Conservation (phyloP, 2,888 invertebrate species). For the Watsonalla cultraria region DNA sequence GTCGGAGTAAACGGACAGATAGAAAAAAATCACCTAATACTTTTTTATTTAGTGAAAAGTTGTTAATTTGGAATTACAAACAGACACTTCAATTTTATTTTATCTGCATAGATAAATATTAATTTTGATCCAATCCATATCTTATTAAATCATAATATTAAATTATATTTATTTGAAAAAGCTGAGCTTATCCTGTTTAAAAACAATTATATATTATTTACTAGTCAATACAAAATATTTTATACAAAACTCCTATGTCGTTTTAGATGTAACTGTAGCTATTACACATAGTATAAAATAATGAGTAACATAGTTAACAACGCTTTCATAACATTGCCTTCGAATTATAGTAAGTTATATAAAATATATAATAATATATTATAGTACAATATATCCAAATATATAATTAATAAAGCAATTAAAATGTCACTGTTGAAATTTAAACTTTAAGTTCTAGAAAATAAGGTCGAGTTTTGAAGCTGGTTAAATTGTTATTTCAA, state of each 20-base stretch:
- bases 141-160: constrained; percentile 2
- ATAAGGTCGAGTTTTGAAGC: constrained; percentile 27
- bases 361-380: constrained; percentile 5
- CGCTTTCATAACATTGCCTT: constrained; percentile 52
- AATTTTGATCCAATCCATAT: constrained; percentile 2
- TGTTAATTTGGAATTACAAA: too few relatives aligned
- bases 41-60: too few relatives aligned
- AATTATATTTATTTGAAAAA: neutral
- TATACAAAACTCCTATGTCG: neutral
- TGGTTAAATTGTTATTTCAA: too few relatives aligned
- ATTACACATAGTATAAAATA: neutral
- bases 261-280: neutral
- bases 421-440: too few relatives aligned
- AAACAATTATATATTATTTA: neutral
- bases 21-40: too few relatives aligned
- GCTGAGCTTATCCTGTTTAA: neutral
- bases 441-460: too few relatives aligned
- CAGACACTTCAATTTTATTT: constrained; percentile 1
- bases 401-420: too few relatives aligned
- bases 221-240: neutral
- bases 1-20: too few relatives aligned
- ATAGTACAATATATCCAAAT: too few relatives aligned
- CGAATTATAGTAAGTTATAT: constrained; percentile 18
- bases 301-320: constrained; percentile 12
- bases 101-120: constrained; percentile 28